These are phyloP conservation scores for Orius insidiosus DNA, from an alignment of 1,140 invertebrate species.

Conservation along the genomic window DNA sequence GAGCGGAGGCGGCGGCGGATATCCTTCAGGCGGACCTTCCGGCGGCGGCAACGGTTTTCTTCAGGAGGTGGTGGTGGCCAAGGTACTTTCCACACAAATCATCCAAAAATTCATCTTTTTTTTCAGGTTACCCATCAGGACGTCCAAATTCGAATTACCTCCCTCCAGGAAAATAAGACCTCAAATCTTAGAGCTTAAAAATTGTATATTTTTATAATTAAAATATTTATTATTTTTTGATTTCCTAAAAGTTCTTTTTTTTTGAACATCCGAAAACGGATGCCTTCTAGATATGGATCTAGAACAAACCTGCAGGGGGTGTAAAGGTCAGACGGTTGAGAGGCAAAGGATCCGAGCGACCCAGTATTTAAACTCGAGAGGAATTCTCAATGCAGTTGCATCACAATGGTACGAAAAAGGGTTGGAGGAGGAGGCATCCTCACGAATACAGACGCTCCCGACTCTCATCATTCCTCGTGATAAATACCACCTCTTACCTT, in stretches of 20 bases:
- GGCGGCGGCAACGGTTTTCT: slow-evolving; percentile 1
- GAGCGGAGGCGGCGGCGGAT: neutral
- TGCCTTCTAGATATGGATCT: too few species aligned
- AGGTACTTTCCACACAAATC: neutral
- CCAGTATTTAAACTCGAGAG: too few species aligned
- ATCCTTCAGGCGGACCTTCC: neutral
- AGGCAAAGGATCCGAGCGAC: too few species aligned
- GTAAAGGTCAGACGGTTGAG: too few species aligned
- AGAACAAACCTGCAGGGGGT: too few species aligned
- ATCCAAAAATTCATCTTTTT: neutral
- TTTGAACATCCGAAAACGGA: too few species aligned
- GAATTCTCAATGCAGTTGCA: too few species aligned
- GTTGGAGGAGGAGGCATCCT: too few species aligned
- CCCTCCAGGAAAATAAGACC: slow-evolving; percentile 10
- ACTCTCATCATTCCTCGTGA: too few species aligned
- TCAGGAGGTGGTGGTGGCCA: slow-evolving; percentile 8
- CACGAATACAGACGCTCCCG: too few species aligned
- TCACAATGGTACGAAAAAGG: too few species aligned
- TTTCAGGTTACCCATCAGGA: neutral
- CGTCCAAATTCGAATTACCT: slow-evolving; percentile 5
- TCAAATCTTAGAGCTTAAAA: neutral
- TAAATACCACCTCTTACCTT: too few species aligned
- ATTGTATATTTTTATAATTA: neutral
- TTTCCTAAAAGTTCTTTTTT: neutral
- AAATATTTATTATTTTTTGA: neutral